A percentile compares a stretch with the other conserved stretches of the same genome.
Evolutionary conservation across 1,140 invertebrate genomes (phyloP).

Genomic region (Diachasma alloeum): DNA sequence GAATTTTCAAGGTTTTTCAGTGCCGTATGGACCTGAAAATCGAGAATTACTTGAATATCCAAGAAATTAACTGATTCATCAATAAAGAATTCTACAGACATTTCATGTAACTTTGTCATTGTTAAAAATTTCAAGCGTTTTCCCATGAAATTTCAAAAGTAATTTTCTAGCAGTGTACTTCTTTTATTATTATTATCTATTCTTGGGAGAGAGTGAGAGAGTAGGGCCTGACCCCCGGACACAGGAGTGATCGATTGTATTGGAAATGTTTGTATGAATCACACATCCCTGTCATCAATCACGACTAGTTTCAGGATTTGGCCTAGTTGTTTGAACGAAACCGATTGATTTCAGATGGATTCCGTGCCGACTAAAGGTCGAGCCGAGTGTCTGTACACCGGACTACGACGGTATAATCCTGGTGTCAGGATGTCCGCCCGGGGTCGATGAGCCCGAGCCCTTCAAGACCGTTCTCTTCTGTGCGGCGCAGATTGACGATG

Average conservation of each 20-base stretch:
- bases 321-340: not conserved
- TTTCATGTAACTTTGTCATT: too few relatives aligned
- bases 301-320: not conserved
- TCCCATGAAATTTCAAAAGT: too few relatives aligned
- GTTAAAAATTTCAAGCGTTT: too few relatives aligned
- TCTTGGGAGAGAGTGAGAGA: not conserved
- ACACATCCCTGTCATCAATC: not conserved
- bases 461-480: slow-evolving; percentile 57
- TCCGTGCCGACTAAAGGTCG: slow-evolving; percentile 55
- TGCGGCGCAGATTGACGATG: slow-evolving; percentile 53
- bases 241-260: not conserved
- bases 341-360: slow-evolving; percentile 53
- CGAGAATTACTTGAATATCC: too few relatives aligned
- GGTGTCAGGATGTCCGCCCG: slow-evolving; percentile 53
- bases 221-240: not conserved
- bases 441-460: slow-evolving; percentile 56
- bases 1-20: too few relatives aligned
- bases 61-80: too few relatives aligned
- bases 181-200: too few relatives aligned
- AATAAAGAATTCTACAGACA: too few relatives aligned
- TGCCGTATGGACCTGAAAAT: too few relatives aligned
- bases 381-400: slow-evolving; percentile 50
- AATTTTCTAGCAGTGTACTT: too few relatives aligned
- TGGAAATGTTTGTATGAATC: not conserved
- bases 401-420: slow-evolving; percentile 61